Evolutionary conservation across 2,113 vertebrate genomes (phyloP).

Genomic region (Aptenodytes patagonicus): DNA sequence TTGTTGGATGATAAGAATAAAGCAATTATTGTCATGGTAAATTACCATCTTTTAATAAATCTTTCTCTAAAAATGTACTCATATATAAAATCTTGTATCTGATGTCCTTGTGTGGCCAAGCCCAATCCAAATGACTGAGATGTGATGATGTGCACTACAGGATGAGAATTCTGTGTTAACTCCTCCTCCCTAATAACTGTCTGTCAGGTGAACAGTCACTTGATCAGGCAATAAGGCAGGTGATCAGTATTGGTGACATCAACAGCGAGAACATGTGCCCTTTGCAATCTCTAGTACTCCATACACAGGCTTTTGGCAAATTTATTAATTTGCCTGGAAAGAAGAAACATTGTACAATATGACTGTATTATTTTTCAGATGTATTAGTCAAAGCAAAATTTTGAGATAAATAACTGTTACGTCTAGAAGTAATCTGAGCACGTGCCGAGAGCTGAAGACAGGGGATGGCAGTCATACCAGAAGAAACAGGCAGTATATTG

Average conservation of each 20-base stretch:
- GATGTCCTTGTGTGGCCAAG: neutral
- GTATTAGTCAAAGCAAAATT: neutral
- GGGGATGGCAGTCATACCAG: neutral
- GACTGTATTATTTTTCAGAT: neutral
- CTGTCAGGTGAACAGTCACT: neutral
- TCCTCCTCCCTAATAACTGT: neutral
- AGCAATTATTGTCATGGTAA: neutral
- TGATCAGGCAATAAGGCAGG: neutral
- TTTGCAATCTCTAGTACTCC: neutral
- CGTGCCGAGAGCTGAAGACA: neutral
- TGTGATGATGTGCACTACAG: neutral
- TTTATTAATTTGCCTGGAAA: neutral
- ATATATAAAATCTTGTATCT: neutral
- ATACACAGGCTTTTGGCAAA: neutral
- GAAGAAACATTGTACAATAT: rapidly evolving
- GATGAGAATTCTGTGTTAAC: neutral
- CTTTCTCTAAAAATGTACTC: neutral
- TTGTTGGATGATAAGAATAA: neutral
- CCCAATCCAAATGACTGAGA: neutral
- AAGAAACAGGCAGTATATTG: neutral
- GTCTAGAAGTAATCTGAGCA: neutral
- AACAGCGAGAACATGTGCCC: neutral
- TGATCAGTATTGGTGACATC: neutral
- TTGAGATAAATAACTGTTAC: neutral
- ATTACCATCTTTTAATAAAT: neutral